Evolutionary conservation across 2,113 vertebrate genomes (phyloP).

Genomic region (Centrocercus urophasianus): DNA sequence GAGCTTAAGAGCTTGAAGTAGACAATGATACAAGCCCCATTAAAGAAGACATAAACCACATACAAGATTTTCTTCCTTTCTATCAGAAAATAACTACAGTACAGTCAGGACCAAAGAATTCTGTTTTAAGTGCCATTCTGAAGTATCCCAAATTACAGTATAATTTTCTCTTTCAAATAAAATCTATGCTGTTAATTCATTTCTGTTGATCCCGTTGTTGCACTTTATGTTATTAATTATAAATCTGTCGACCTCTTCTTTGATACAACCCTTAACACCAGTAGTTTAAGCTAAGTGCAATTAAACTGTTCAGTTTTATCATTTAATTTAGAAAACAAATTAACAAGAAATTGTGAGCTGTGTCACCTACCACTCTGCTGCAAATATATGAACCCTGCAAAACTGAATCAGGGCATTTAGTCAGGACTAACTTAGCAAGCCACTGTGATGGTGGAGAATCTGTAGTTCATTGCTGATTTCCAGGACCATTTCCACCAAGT

Average conservation of each 20-base stretch:
- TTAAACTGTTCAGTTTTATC: conserved; percentile 1
- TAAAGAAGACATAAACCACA: not conserved
- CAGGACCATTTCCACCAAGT: not conserved
- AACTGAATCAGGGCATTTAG: not conserved
- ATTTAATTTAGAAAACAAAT: conserved; percentile 36
- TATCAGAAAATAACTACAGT: not conserved
- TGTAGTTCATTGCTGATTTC: not conserved
- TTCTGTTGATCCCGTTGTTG: conserved; percentile 48
- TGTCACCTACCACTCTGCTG: not conserved
- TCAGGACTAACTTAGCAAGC: conserved; percentile 20
- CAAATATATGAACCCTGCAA: not conserved
- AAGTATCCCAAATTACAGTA: conserved; percentile 35
- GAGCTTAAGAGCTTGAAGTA: conserved; percentile 21
- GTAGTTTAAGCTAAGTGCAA: conserved; percentile 11
- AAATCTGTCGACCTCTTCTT: conserved; percentile 32
- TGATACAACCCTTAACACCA: conserved; percentile 17
- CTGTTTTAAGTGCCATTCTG: conserved; percentile 14
- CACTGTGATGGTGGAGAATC: not conserved
- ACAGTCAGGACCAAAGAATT: conserved; percentile 34
- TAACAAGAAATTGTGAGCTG: conserved; percentile 14
- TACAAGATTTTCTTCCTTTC: not conserved
- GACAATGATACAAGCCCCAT: conserved; percentile 41
- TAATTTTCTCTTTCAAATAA: conserved; percentile 47
- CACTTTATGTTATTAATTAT: conserved; percentile 50
- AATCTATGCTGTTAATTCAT: not conserved